These are phyloP conservation scores for Drosophila sproati DNA, from an alignment of 1,140 invertebrate genomes.

Conservation along the genomic window DNA sequence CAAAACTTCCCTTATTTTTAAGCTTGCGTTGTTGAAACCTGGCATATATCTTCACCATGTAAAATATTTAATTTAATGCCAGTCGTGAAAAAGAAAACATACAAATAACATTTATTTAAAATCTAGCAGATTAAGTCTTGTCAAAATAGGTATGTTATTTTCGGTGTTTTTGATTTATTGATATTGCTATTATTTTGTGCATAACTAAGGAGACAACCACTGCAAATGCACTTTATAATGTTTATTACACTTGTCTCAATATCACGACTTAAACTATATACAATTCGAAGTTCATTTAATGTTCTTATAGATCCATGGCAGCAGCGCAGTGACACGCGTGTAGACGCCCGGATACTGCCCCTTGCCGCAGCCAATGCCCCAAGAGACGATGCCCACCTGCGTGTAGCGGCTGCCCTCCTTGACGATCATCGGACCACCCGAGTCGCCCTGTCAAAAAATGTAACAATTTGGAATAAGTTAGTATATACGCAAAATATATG, in stretches of 20 bases:
- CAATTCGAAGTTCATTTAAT: slow-evolving; percentile 69
- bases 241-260: slow-evolving; percentile 50
- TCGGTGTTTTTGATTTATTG: too few species aligned
- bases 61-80: too few species aligned
- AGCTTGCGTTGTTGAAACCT: too few species aligned
- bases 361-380: slow-evolving; percentile 97
- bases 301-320: slow-evolving; percentile 92
- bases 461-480: background rate
- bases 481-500: background rate
- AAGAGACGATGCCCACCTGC: slow-evolving; percentile 95
- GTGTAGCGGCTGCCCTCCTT: slow-evolving; percentile 90
- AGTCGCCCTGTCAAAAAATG: slow-evolving; percentile 91
- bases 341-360: slow-evolving; percentile 93
- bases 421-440: slow-evolving; percentile 95
- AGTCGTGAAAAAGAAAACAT: too few species aligned
- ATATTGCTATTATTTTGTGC: too few species aligned
- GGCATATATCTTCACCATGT: too few species aligned
- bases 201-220: slow-evolving; percentile 4
- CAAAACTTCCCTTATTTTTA: too few species aligned
- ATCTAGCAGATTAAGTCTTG: too few species aligned
- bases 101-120: too few species aligned
- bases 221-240: slow-evolving; percentile 16
- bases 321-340: slow-evolving; percentile 89
- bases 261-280: slow-evolving; percentile 72
- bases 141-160: too few species aligned